Percentiles rank a stretch among this genome's conserved stretches.
Evolutionary conservation across 2,797 vertebrate genomes (phyloP).

Genomic region (Hirundo rustica): DNA sequence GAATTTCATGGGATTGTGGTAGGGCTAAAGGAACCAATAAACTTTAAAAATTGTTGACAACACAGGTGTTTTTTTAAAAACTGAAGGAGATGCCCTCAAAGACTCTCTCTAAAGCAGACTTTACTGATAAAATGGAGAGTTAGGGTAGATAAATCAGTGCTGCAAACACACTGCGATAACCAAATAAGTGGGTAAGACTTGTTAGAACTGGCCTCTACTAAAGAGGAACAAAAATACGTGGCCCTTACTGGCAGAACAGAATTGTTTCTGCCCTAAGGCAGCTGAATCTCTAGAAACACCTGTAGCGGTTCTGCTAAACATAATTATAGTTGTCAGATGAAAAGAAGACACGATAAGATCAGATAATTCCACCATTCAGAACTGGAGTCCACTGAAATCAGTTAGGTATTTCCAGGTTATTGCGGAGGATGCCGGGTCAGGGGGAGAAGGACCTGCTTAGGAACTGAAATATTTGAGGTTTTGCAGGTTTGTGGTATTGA

Average conservation of each 20-base stretch:
- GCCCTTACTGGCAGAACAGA: neutral
- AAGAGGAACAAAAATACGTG: neutral
- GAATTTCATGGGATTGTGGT: neutral
- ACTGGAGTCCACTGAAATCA: neutral
- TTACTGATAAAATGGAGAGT: neutral
- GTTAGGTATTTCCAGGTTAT: neutral
- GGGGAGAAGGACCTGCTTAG: neutral
- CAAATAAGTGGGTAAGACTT: neutral
- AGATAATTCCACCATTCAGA: neutral
- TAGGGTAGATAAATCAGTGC: neutral
- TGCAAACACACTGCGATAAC: neutral
- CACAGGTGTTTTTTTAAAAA: neutral
- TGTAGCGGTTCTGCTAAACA: neutral
- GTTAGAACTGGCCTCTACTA: neutral
- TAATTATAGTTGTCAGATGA: neutral
- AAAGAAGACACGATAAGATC: slow-evolving; percentile 8
- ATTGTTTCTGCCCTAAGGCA: neutral
- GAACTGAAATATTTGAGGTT: neutral
- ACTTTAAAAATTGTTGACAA: neutral
- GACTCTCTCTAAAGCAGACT: slow-evolving; percentile 4
- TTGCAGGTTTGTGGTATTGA: neutral
- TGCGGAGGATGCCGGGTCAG: neutral
- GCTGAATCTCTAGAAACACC: slow-evolving; percentile 26
- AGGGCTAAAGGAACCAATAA: neutral
- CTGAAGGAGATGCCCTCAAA: neutral